These are phyloP conservation scores for Abrostola tripartita DNA, from an alignment of 2,888 invertebrate species.

Conservation along the genomic window DNA sequence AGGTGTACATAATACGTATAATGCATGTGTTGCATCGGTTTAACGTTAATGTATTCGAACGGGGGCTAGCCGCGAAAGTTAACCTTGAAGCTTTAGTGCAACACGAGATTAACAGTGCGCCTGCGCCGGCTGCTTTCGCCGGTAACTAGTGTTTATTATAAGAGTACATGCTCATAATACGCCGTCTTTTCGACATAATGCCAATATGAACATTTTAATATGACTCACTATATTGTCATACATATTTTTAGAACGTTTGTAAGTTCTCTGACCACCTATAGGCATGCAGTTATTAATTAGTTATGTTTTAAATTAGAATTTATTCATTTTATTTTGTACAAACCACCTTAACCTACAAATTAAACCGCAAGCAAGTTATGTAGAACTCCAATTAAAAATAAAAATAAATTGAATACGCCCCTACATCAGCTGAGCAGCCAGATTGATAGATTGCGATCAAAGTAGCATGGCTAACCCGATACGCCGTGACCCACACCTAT, in stretches of 20 bases:
- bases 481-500: slow-evolving; percentile 56
- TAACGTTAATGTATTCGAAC: slow-evolving; percentile 40
- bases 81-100: slow-evolving; percentile 78
- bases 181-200: slow-evolving; percentile 53
- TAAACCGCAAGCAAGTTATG: slow-evolving; percentile 39
- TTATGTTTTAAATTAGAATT: slow-evolving; percentile 35
- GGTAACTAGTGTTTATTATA: slow-evolving; percentile 56
- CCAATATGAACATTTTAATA: slow-evolving; percentile 57
- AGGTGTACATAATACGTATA: slow-evolving; percentile 9
- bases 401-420: slow-evolving; percentile 44
- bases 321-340: slow-evolving; percentile 28
- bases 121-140: slow-evolving; percentile 77
- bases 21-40: slow-evolving; percentile 43
- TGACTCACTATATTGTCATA: slow-evolving; percentile 77
- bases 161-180: slow-evolving; percentile 41
- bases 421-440: slow-evolving; percentile 35
- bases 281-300: slow-evolving; percentile 38
- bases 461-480: slow-evolving; percentile 59
- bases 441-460: slow-evolving; percentile 52
- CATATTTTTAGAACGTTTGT: slow-evolving; percentile 78
- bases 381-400: slow-evolving; percentile 44
- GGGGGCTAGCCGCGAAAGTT: slow-evolving; percentile 80
- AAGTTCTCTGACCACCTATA: slow-evolving; percentile 42
- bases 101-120: slow-evolving; percentile 73
- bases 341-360: slow-evolving; percentile 41